Evolutionary conservation across 2,888 invertebrate species (phyloP), one percentile per base, ranked within the genome.

Genomic region (Mesochorus sp.): DNA sequence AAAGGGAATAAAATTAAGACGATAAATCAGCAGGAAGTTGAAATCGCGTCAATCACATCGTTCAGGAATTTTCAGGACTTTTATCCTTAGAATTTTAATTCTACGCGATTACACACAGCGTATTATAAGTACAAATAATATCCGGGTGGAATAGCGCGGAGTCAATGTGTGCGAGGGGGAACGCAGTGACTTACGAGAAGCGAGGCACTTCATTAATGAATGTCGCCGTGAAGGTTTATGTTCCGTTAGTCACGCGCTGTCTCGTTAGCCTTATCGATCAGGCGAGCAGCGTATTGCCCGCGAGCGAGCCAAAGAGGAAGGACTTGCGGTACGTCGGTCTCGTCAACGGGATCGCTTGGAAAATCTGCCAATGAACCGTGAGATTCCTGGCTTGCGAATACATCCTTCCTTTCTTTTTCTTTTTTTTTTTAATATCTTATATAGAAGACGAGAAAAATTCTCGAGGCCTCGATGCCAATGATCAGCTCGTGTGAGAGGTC

Each of bases 191-290:
- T 62, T 68, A 75, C 68, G 68, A 62, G 68, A 75, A 75, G 80
- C 72, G 80, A 81, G 79, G 82, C 81, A 79, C 78, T 79, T 68
- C 82, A 80, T 84, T 84, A 84, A 82, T 81, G 83, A 84, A 80
- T 73, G 70, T 61, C 82, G 79, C 76, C 78, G 83, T 71, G 80
- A 84, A 80, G 80, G 80, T 85, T 84, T 85, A 82, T 84, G 80
- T 82, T 82, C 79, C 78, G 77, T 77, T 79, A 76, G 81, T 76
- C 71, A 67, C 59, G 59, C 59, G 59, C 44, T 59, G 79, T 82
- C 85, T 85, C 82, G 82, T 85, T 85, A 85, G 80, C 67, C 82
- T 83, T 83, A 85, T 84, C 83, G 83, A 78, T 81, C 76, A 78
- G 79, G 75, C 79, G 73, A 82, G 81, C 79, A 24, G 42, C 28